Evolutionary conservation across 2,113 vertebrate species (phyloP), one percentile per base, ranked within the genome.

Genomic region (Syngnathus scovelli): DNA sequence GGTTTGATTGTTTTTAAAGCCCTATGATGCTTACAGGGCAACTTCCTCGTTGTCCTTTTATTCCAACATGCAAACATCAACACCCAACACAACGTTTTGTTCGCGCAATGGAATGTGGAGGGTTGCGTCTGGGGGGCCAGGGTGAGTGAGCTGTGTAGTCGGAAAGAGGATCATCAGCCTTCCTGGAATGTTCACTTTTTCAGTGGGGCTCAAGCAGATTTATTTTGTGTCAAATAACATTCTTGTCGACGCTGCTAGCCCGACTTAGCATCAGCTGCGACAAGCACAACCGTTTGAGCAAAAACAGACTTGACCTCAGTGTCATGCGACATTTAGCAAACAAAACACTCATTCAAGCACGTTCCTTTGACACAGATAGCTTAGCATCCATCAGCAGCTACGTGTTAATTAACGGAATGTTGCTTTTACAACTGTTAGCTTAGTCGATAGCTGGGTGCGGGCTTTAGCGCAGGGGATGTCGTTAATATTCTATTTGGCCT

Each of bases 41-140:
- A 64, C 75, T 85, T 79, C 69, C 69, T 72, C 78, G 82, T 85
- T 85, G 79, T 72, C 75, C 54, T 62, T 44, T 3, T 60, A 82
- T 62, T 67, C 69, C 79, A 74, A 80, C 70, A 68, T 64, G 72
- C 77, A 80, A 8, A 41, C 81, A 52, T 70, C 76, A 75, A 49
- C 75, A 70, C 75, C 54, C 52, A 62, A 23, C 69, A 65, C 2
- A 7, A 68, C 38, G 21, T 64, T 84, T 78, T 68, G 70, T 71
- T 80, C 72, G 49, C 58, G 38, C 41, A 62, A 23, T 62, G 61
- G 61, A 43, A 62, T 62, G 61, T 44, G 27, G 27, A 33, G 27
- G 43, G 59, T 16, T 5, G 41, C 41, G 6, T 41, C 18, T n/a
- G 18, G 9, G 11, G 60, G 59, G 5, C 5, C 38, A 15, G 13